Percentiles rank a stretch among this genome's conserved stretches.
These are phyloP conservation scores for Bungarus multicinctus DNA, from an alignment of 2,113 vertebrate species.

Conservation along the genomic window DNA sequence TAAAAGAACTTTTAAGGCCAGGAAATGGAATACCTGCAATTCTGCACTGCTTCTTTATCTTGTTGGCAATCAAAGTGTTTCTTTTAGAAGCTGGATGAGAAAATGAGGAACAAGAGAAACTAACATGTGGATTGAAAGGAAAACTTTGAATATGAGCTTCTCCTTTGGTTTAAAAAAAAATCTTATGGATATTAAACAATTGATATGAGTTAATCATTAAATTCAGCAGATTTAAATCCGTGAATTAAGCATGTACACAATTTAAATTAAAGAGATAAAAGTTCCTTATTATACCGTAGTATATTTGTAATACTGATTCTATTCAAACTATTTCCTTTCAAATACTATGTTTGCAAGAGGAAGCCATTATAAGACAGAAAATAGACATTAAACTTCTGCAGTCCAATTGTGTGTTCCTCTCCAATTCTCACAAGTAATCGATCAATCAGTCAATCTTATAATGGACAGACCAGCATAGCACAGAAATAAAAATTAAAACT, in stretches of 20 bases:
- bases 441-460: background rate
- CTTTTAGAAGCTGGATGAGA: background rate
- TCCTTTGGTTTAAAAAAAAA: background rate
- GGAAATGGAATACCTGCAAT: conserved; percentile 4
- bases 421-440: background rate
- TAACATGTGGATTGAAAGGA: background rate
- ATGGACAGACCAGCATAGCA: background rate
- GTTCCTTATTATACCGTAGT: background rate
- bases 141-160: background rate
- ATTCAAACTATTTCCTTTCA: background rate
- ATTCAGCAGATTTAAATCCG: background rate
- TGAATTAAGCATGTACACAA: background rate
- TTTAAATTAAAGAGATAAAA: background rate
- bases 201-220: background rate
- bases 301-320: background rate
- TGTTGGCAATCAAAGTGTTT: background rate
- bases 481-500: background rate
- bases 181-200: background rate
- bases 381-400: background rate
- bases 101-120: background rate
- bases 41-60: background rate
- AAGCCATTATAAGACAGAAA: background rate
- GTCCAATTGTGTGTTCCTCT: background rate
- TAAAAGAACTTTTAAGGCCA: background rate
- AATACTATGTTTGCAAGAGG: too few species aligned